phyloP scores from a whole-genome alignment of 2,888 invertebrate genomes.

The Drosophila limbata region DNA sequence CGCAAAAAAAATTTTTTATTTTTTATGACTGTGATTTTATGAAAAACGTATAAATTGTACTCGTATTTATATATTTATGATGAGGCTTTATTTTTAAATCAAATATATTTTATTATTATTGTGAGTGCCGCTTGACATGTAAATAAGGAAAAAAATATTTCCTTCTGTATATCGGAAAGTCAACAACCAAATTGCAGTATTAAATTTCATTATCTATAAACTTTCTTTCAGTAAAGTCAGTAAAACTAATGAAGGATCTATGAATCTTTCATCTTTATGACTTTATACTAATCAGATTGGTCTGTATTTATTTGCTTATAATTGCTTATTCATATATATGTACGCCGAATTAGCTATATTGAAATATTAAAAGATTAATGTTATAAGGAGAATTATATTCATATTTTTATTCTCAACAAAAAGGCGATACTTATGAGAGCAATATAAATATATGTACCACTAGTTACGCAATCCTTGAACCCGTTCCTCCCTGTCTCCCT shows the following conservation, averaged over 20 bases:
- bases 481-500: not conserved
- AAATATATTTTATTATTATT: slow-evolving; percentile 17
- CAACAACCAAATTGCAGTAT: slow-evolving; percentile 2
- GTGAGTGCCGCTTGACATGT: not conserved
- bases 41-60: not conserved
- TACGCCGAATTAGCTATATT: not conserved
- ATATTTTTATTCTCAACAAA: slow-evolving; percentile 45
- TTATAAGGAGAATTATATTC: not conserved
- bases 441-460: not conserved
- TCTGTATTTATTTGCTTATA: no score
- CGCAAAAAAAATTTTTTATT: slow-evolving; percentile 6
- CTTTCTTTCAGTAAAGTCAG: no score
- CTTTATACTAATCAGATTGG: no score
- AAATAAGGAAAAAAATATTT: not conserved
- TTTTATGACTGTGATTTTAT: slow-evolving; percentile 16
- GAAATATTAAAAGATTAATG: not conserved
- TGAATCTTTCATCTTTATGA: no score
- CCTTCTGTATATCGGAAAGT: not conserved
- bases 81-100: slow-evolving; percentile 14
- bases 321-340: not conserved
- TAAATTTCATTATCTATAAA: no score
- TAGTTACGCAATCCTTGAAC: slow-evolving; percentile 8
- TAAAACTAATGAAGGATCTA: no score
- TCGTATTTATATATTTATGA: slow-evolving; percentile 6
- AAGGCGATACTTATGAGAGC: slow-evolving; percentile 35